Percentiles rank a stretch among this genome's conserved stretches.
Conservation (phyloP, 2,888 invertebrate genomes). For the Ophion ellenae region DNA sequence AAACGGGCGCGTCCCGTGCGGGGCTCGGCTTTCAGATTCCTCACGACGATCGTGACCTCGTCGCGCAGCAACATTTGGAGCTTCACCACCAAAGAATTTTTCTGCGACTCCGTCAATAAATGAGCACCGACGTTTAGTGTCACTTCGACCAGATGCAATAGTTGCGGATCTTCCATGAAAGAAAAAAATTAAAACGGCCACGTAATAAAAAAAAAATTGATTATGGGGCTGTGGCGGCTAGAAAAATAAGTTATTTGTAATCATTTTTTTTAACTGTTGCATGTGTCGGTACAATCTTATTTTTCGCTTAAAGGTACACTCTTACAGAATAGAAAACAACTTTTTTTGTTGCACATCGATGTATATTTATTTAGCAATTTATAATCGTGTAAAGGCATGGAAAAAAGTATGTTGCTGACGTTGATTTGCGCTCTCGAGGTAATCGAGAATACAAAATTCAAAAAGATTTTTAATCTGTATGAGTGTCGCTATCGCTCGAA, state of each 20-base stretch:
- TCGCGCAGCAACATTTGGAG: conserved; percentile 91
- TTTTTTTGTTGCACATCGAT: too few species aligned
- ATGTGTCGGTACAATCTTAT: too few species aligned
- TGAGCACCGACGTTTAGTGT: conserved; percentile 91
- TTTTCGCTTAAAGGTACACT: too few species aligned
- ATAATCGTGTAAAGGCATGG: too few species aligned
- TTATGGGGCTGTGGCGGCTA: too few species aligned
- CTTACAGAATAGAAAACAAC: too few species aligned
- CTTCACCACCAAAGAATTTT: conserved; percentile 91
- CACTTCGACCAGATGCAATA: conserved; percentile 92
- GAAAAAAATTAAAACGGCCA: conserved; percentile 4
- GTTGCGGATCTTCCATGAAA: conserved; percentile 87
- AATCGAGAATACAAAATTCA: too few species aligned
- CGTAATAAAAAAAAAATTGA: neutral
- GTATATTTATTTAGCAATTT: too few species aligned
- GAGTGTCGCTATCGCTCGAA: too few species aligned
- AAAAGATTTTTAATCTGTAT: too few species aligned
- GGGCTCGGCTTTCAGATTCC: conserved; percentile 84
- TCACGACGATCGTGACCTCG: conserved; percentile 86
- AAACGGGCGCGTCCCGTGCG: conserved; percentile 85
- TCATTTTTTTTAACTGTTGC: neutral
- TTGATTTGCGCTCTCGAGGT: too few species aligned
- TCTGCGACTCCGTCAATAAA: conserved; percentile 88
- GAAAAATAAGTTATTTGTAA: too few species aligned
- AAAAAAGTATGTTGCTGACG: neutral